Base-by-base conservation (phyloP, 2,113 vertebrate genomes). In the Uria aalge region DNA sequence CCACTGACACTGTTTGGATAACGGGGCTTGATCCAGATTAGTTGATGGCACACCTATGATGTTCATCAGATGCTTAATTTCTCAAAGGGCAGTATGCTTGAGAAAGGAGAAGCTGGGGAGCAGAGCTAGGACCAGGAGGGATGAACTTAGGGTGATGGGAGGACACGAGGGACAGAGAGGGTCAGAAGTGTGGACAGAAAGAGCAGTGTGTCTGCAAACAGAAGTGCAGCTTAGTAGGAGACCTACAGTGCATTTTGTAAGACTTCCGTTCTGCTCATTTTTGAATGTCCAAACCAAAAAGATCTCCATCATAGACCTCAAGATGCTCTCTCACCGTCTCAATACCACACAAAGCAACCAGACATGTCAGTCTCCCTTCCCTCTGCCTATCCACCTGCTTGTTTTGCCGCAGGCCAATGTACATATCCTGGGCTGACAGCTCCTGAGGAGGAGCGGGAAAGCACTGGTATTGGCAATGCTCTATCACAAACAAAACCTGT, bases 111-210 rank as follows among this genome's bases (percentile, higher is more conserved):
- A 27, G 9, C 13, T 8, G 2, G 32, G 45, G 26, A 78, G 72
- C 48, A 81, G 53, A 62, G 43, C n/a, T 0, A 30, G 55, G 16
- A 68, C 34, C 48, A 77, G 43, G 15, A 52, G 56, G 36, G 13
- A 41, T 40, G 56, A n/a, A 14, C 34, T 8, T 12, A 45, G 36
- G 36, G 48, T 38, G 68, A 15, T 1, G 12, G 34, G 36, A 62
- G 55, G 26, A 13, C 45, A 82, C 0, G 0, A 41, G 32, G 52
- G 23, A 40, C 21, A 53, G 6, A 13, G 4, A 7, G 6, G 40
- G 41, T 47, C 64, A 69, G 79, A 50, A 56, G 36, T 5, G 11
- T 0, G 1, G 56, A 40, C 30, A 62, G 26, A 48, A 48, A n/a
- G 60, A 50, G 29, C 55, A 19, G 24, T 1, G 24, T 9, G 16